A percentile compares a stretch with the other conserved stretches of the same genome.
Conservation (phyloP, 2,888 invertebrate genomes). For the Dysmachus trigonus region DNA sequence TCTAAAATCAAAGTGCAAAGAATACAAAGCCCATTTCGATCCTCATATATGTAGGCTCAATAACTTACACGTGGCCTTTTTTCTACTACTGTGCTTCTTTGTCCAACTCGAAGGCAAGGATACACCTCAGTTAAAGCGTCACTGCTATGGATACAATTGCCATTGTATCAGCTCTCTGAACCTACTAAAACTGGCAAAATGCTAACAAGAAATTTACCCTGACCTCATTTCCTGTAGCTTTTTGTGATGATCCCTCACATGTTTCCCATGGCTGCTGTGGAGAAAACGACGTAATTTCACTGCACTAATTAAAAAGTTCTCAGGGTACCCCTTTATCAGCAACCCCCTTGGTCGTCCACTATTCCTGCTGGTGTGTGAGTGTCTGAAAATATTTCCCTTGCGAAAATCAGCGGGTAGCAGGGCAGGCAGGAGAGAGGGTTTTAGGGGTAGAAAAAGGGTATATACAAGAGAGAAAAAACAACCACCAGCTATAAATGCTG, state of each 20-base stretch:
- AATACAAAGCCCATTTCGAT: neutral
- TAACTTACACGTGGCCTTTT: neutral
- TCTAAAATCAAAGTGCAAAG: neutral
- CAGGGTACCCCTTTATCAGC: neutral
- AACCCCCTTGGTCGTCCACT: neutral
- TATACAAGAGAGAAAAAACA: neutral
- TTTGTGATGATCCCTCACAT: conserved; percentile 16
- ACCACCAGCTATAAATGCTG: neutral
- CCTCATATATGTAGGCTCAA: neutral
- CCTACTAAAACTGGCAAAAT: conserved; percentile 6
- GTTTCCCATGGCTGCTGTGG: neutral
- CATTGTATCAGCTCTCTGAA: conserved; percentile 12
- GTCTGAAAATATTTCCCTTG: neutral
- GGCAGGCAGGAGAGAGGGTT: neutral
- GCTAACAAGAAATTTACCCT: conserved; percentile 33
- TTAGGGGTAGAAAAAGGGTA: neutral
- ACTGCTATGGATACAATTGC: neutral
- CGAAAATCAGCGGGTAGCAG: neutral
- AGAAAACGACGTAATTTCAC: conserved; percentile 16
- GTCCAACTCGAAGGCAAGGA: neutral
- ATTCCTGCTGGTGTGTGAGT: neutral
- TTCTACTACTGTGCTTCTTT: neutral
- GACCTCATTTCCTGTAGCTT: conserved; percentile 18
- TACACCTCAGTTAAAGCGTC: neutral
- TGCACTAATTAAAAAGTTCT: conserved; percentile 32